Evolutionary conservation across 1,140 invertebrate species (phyloP), one percentile per base, ranked within the genome.

Genomic region (Leptopilina clavipes): DNA sequence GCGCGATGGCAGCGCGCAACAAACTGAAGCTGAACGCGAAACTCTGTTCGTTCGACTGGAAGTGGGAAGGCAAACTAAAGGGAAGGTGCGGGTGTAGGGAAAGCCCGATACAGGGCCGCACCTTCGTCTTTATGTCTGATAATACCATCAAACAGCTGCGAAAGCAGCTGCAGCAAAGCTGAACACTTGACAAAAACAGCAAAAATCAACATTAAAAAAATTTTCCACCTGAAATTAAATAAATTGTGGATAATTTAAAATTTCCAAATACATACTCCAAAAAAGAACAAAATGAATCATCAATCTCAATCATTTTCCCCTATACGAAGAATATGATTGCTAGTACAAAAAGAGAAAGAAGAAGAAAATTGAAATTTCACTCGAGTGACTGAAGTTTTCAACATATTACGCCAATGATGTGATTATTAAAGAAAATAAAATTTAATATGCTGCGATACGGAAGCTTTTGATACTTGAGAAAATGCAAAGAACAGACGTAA

Each of bases 1-100:
- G 76, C 81, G 73, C 81, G 78, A 76, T 76, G 78, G 75, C 79
- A 80, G 81, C 87, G 84, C 86, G 86, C 85, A 80, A 88, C 83
- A 74, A 78, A 88, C 88, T 89, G 82, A 89, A 76, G 72, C 52
- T 43, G 59, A 65, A 65, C 3, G 56, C 80, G 72, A 84, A 77
- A 80, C 76, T 56, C 82, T 76, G 44, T 71, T 71, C 37, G 72
- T 71, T 19, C 73, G 76, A 78, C 37, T 74, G 79, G 54, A 52
- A 71, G 81, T 74, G 73, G 72, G 78, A 80, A 45, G 75, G 43
- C 19, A 70, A 43, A 43, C 59, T 70, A 52, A 59, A 77, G 52
- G 74, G 75, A 54, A 54, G 73, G 44, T 18, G 19, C 25, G n/a
- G 52, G 54, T 22, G 45, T 59, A 40, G 71, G 81, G 73, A 73